A percentile compares a stretch with the other conserved stretches of the same genome.
Conservation (phyloP, 2,888 invertebrate species). For the Drosophila quinaria region DNA sequence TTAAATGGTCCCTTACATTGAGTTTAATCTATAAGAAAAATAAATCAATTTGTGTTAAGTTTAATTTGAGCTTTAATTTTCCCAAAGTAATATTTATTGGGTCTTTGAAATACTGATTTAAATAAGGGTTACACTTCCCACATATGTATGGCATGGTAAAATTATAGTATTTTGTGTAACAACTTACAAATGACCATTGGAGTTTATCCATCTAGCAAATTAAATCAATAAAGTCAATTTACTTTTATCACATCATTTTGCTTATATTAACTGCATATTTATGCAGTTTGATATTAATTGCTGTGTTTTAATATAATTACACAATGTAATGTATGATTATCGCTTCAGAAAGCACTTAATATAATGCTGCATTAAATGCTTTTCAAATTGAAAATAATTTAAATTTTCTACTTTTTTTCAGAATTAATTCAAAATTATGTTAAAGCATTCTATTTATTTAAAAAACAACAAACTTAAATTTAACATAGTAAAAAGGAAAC, state of each 20-base stretch:
- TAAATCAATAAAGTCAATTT: slow-evolving; percentile 5
- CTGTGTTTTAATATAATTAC: slow-evolving; percentile 8
- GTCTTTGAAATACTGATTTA: slow-evolving; percentile 3
- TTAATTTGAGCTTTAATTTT: too few relatives aligned
- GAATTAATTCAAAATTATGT: too few relatives aligned
- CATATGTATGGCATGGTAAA: neutral
- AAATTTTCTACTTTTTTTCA: slow-evolving; percentile 6
- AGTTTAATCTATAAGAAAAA: too few relatives aligned
- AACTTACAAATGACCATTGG: neutral
- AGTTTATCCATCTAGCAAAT: neutral
- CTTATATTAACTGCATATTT: neutral
- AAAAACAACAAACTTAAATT: too few relatives aligned
- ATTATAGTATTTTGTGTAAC: neutral
- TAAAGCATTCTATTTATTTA: too few relatives aligned
- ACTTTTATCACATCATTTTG: neutral
- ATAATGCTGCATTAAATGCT: slow-evolving; percentile 9
- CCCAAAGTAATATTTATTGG: neutral
- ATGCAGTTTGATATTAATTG: slow-evolving; percentile 15
- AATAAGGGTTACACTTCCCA: neutral
- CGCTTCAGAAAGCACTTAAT: slow-evolving; percentile 12
- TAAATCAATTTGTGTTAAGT: too few relatives aligned
- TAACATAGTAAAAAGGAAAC: too few relatives aligned
- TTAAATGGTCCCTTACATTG: neutral
- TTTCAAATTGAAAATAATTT: slow-evolving; percentile 24
- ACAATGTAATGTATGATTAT: slow-evolving; percentile 8